Evolutionary conservation across 2,888 invertebrate species (phyloP).

Genomic region (Rhamphomyia laevipes): DNA sequence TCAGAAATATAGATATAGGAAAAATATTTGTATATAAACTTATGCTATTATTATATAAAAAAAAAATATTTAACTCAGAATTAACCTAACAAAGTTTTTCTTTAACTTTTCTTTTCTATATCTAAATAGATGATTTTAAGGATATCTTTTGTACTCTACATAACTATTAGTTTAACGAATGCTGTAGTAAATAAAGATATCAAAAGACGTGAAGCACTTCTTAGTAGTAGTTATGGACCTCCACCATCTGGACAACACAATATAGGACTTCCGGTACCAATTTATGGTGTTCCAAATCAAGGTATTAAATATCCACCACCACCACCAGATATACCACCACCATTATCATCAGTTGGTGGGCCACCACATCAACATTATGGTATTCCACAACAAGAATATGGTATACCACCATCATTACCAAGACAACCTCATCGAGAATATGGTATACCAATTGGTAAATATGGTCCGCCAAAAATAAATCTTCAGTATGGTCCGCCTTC

Average conservation of each 20-base stretch:
- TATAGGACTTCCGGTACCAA: conserved; percentile 43
- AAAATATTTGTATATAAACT: not conserved
- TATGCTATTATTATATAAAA: not conserved
- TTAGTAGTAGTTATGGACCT: conserved; percentile 43
- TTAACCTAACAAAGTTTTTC: not conserved
- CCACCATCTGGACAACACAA: conserved; percentile 36
- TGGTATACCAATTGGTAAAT: conserved; percentile 34
- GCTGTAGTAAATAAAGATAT: conserved; percentile 26
- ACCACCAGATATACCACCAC: conserved; percentile 39
- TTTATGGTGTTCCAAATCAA: conserved; percentile 47
- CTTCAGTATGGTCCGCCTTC: conserved; percentile 34
- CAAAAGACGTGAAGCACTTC: conserved; percentile 30
- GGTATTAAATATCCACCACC: conserved; percentile 37
- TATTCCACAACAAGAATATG: conserved; percentile 41
- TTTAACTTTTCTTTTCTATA: conserved; percentile 10
- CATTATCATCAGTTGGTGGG: conserved; percentile 24
- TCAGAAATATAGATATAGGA: conserved; percentile 1
- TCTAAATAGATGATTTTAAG: conserved; percentile 23
- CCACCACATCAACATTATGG: conserved; percentile 38
- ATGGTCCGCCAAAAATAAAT: conserved; percentile 41
- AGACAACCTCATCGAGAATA: conserved; percentile 33
- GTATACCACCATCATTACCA: conserved; percentile 32
- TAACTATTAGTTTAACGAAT: conserved; percentile 14
- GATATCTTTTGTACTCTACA: conserved; percentile 19
- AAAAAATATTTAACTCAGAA: conserved; percentile 3